These are phyloP conservation scores for Centropus unirufus DNA, from an alignment of 2,113 vertebrate genomes.

Conservation along the genomic window DNA sequence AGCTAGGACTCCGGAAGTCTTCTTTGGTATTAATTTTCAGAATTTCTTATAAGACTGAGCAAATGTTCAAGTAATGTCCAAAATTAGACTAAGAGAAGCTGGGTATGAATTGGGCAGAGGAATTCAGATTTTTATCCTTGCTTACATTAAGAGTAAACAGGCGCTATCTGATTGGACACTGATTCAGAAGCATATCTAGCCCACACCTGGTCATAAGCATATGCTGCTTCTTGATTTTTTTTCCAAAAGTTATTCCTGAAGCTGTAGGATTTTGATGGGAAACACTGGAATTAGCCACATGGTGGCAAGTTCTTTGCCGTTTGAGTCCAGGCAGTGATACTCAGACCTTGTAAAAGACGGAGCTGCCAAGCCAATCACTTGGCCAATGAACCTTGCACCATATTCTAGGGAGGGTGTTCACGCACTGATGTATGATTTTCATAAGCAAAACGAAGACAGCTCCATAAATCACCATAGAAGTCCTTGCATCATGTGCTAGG, in stretches of 20 bases:
- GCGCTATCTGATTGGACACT: background rate
- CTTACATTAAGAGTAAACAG: background rate
- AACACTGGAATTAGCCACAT: background rate
- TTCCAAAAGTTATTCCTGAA: background rate
- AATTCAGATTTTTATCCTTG: background rate
- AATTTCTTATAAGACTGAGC: background rate
- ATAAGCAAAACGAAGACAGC: background rate
- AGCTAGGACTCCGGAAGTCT: background rate
- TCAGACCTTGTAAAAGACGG: background rate
- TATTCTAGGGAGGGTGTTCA: background rate
- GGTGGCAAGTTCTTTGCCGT: background rate
- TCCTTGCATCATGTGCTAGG: background rate
- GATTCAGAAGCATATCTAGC: background rate
- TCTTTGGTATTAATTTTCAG: background rate
- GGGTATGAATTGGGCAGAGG: background rate
- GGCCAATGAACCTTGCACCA: accelerated
- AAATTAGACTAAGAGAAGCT: background rate
- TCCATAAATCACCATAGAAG: background rate
- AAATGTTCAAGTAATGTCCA: background rate
- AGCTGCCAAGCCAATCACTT: background rate
- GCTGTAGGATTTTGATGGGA: background rate
- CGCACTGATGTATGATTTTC: background rate
- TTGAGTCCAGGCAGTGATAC: background rate
- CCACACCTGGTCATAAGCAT: background rate
- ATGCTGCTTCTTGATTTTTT: background rate